Conservation (phyloP, 64 coral and sea anemone genomes). For the Porites lutea region DNA sequence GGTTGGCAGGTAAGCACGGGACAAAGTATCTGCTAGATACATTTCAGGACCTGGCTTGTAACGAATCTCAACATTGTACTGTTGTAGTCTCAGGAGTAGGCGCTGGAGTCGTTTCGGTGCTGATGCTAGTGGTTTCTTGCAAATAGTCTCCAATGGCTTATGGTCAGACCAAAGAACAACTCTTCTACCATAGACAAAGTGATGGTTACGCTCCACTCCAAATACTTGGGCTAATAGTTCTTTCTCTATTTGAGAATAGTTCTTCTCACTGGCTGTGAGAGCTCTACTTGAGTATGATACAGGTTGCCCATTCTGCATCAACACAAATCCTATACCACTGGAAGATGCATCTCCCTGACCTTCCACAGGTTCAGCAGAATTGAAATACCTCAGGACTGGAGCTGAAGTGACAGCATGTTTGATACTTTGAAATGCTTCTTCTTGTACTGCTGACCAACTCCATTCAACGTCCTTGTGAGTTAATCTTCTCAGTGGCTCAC, state of each 20-base stretch:
- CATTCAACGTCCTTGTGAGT: conserved; percentile 8
- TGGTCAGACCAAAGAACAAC: background rate
- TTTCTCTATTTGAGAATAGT: conserved; percentile 35
- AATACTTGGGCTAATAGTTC: conserved; percentile 27
- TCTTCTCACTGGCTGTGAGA: background rate
- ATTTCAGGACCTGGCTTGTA: background rate
- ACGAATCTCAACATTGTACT: conserved; percentile 21
- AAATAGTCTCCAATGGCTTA: background rate
- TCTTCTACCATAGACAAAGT: background rate
- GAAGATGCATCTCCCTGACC: conserved; percentile 3
- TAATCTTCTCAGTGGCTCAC: background rate
- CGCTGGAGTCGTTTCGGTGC: conserved; percentile 26
- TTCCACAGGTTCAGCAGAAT: background rate
- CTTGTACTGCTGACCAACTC: background rate
- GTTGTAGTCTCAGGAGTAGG: conserved; percentile 11
- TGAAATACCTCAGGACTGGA: background rate
- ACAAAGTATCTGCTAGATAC: conserved; percentile 9
- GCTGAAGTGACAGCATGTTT: conserved; percentile 17
- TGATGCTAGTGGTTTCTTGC: conserved; percentile 10
- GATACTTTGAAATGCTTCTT: conserved; percentile 24
- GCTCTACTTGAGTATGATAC: background rate
- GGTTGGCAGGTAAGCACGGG: background rate
- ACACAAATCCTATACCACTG: background rate
- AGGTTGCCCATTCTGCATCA: background rate
- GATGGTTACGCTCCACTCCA: conserved; percentile 13